Base-by-base conservation (phyloP, 1,140 invertebrate genomes). In the Diuraphis noxia region DNA sequence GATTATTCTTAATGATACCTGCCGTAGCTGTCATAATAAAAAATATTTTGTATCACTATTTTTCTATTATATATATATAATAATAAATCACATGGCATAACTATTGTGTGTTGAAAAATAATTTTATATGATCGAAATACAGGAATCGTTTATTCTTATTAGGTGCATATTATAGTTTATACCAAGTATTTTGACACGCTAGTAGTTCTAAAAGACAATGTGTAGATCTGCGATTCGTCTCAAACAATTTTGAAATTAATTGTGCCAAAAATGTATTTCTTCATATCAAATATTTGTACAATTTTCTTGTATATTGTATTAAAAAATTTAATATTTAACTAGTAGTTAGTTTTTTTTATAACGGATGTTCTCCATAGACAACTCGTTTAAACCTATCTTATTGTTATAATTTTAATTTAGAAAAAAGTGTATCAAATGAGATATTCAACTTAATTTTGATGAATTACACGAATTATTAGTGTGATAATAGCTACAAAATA, bases 1-100 rank as follows among this genome's bases (percentile, higher is more conserved):
- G 85, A 56, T 87, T 56, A 56, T 56, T 87, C 85, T 56, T 56
- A 84, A 84, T 84, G 82, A 52, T 38, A 56, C 85, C 17, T 72
- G 56, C 56, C n/a, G n/a, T 72, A n/a, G 30, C 56, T 17, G 30
- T 38, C 34, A 87, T 36, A 87, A 87, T 87, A 52, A 49, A 52
- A 87, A 52, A 52, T 52, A 85, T 46, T 49, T 46, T 46, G 21
- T 23, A 85, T 25, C 43, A 25, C 30, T 85, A 46, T 85, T 85
- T 85, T 85, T 49, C 34, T 85, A 9, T 46, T 30, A 49, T 41
- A 30, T n/a, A 36, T n/a, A 25, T 38, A 52, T 36, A 46, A 46
- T 46, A 46, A 36, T 23, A 13, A 49, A 34, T 34, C 38, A 52
- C 34, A 38, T 1, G 36, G 21, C 1, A 34, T 21, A 38, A 85